Base-by-base conservation (phyloP, 2,888 invertebrate genomes). In the Galeopsomyia nigrocyanea region DNA sequence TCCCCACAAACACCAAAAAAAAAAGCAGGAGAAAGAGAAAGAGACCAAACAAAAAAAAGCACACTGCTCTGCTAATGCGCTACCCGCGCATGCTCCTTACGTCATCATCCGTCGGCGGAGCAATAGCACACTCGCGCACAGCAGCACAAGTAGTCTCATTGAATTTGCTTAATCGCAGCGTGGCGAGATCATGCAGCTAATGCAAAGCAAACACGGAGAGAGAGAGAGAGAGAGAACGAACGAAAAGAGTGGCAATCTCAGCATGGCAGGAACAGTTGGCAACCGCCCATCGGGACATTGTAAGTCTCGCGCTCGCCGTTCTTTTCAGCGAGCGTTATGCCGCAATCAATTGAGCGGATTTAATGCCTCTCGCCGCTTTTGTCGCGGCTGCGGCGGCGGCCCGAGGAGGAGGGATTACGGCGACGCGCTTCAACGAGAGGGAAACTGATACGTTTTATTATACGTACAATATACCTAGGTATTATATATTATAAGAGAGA, bases 271-370 rank as follows among this genome's bases (percentile, higher is more conserved):
- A 85, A 82, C 84, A 83, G 84, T 84, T 84, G 83, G 84, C 81
- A 83, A 81, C 84, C 84, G 81, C 86, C 84, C 81, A 83, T 84
- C 80, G 84, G 75, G 84, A 83, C 80, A 84, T 85, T 85, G 83
- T 84, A 78, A 80, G 77, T 53, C 21, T 39, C 58, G 60, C 64
- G 50, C 21, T 39, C 58, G 60, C 64, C 53, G 26, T 71, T 68
- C 68, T 67, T 66, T 75, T 71, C 62, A 70, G 61, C 64, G 22
- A 19, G 46, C 47, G 58, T n/a, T 26, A 19, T 46, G 13, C 55
- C 79, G 78, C 78, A 80, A 84, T 83, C 83, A 81, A 84, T 81
- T 81, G 82, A 81, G 79, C 78, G 79, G 77, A 78, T 80, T 81
- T 82, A 81, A 81, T 77, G 77, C 78, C 78, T 73, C 69, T 72